Evolutionary conservation across 2,797 vertebrate genomes (phyloP), one percentile per base, ranked within the genome.

Genomic region (Falco cherrug): DNA sequence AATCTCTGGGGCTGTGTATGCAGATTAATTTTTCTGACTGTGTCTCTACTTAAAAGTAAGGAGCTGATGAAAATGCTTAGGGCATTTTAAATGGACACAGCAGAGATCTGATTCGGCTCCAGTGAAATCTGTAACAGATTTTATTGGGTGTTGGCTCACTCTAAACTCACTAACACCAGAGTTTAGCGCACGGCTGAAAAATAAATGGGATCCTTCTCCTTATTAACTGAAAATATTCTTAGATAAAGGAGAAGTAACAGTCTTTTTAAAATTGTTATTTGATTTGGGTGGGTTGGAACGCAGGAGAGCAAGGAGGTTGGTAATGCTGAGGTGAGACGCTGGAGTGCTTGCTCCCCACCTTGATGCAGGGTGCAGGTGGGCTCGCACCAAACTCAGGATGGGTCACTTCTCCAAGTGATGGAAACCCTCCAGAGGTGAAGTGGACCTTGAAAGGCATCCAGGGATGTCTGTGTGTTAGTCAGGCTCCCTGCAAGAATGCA

Each of bases 21-120:
- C 91, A 93, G 95, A 97, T 96, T 97, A 97, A 95, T 96, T 97
- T 97, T 96, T 97, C 95, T 97, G 95, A 94, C 93, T 97, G 77
- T 95, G 95, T 92, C 95, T 96, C 89, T 93, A 78, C 86, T 98
- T 97, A 97, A 97, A 97, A 97, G 96, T 96, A 95, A 97, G 96
- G 96, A 92, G 96, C 68, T 81, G 94, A 96, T 93, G 97, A 64
- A 94, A 95, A 95, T 93, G 94, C 97, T 96, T 67, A 96, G 94
- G 96, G 94, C 95, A 96, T 97, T 97, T 98, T 94, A 97, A 97
- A 91, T 96, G 87, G 93, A 80, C 77, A 68, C 86, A 67, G 78
- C 90, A 87, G 81, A 95, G 88, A 80, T 47, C 75, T 47, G 94
- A 75, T 90, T 76, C 84, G 60, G 78, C 84, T 89, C 71, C 78